Evolutionary conservation across 2,797 vertebrate species (phyloP), one percentile per base, ranked within the genome.

Genomic region (Hephaestus fuliginosus): DNA sequence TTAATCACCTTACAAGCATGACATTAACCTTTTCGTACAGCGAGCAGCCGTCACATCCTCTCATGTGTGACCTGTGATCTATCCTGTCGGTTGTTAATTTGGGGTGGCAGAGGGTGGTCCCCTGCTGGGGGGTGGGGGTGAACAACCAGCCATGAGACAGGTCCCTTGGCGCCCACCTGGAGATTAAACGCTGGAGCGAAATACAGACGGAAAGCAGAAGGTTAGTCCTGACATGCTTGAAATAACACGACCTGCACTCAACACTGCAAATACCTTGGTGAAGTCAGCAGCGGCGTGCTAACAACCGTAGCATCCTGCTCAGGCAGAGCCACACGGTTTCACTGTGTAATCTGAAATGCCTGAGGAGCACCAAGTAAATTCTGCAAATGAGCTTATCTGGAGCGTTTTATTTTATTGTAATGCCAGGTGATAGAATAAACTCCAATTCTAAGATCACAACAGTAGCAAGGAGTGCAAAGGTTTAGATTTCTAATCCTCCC

Each of bases 1-100:
- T 88, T 91, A 89, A 94, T 88, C 71, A 75, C 79, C 41, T 87
- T 76, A 84, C 89, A 89, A 79, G 84, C 81, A 65, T 91, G 85
- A 84, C 80, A 89, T 94, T 92, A 93, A 93, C 92, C 90, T 94
- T 93, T 93, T 66, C 8, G n/a, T 88, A 72, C 76, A 80, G 74
- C 61, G 48, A 85, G 85, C 87, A 81, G 72, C 87, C 81, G 25
- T 86, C 84, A 77, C 77, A 71, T 88, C 87, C 80, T 80, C 75
- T 92, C 78, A 81, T 85, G 80, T 89, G 91, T 86, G 89, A 89
- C 84, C 90, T 86, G 82, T 90, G 91, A 94, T 93, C 87, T 76
- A 76, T 87, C 69, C 68, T 63, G 80, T 44, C 11, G n/a, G 15
- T 81, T 62, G 46, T 85, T 91, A 78, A 90, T 91, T 84, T 62